Conservation (phyloP, 1,140 invertebrate genomes). For the Bombus vancouverensis region DNA sequence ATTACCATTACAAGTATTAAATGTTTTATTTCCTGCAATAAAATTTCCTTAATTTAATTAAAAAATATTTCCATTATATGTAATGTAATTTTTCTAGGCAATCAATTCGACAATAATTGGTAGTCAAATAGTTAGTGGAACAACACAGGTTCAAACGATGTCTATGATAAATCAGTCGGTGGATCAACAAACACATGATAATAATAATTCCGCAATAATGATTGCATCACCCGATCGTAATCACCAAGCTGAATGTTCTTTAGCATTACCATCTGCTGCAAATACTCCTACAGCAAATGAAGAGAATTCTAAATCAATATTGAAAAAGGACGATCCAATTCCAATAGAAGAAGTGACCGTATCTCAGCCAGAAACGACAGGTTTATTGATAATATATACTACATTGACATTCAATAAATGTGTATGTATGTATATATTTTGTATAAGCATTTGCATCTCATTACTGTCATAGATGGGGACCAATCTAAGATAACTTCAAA, state of each 20-base stretch:
- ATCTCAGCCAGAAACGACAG: slow-evolving; percentile 50
- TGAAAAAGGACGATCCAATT: slow-evolving; percentile 71
- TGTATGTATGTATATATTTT: not conserved
- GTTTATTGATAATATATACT: slow-evolving; percentile 38
- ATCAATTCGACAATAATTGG: slow-evolving; percentile 76
- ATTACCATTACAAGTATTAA: slow-evolving; percentile 79
- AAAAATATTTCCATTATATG: not conserved
- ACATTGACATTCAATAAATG: no score
- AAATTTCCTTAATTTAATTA: slow-evolving; percentile 13
- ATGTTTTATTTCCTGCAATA: slow-evolving; percentile 29
- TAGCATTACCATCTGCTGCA: slow-evolving; percentile 63
- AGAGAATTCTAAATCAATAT: slow-evolving; percentile 52
- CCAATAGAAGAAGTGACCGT: slow-evolving; percentile 37
- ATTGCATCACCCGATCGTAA: slow-evolving; percentile 66
- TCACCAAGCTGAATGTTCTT: slow-evolving; percentile 69
- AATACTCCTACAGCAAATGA: slow-evolving; percentile 61
- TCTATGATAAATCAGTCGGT: slow-evolving; percentile 71
- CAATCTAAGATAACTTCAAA: slow-evolving; percentile 66
- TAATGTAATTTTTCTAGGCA: slow-evolving; percentile 51
- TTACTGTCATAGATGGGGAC: slow-evolving; percentile 63
- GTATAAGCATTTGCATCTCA: not conserved
- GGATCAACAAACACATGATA: slow-evolving; percentile 64
- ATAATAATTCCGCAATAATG: slow-evolving; percentile 63
- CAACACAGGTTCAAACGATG: slow-evolving; percentile 72
- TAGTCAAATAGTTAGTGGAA: slow-evolving; percentile 77